Conservation (phyloP, 2,113 vertebrate species). For the Psettodes erumei region DNA sequence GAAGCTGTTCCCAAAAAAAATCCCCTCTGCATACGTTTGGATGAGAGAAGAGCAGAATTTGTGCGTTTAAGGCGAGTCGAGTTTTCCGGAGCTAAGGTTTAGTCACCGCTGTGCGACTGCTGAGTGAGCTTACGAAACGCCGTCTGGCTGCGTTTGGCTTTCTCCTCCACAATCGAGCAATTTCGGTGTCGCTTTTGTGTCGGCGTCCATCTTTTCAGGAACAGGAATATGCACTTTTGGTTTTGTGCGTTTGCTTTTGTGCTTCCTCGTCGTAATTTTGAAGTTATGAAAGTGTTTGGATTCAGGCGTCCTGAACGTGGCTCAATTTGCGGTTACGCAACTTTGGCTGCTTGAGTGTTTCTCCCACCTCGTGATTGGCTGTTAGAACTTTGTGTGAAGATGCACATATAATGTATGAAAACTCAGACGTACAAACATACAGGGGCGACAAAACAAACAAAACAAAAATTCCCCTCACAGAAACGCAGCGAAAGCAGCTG, state of each 20-base stretch:
- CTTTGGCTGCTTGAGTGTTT: neutral
- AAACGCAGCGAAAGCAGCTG: constrained; percentile 46
- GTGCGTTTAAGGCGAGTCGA: too few species aligned
- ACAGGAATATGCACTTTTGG: neutral
- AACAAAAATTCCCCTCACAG: constrained; percentile 12
- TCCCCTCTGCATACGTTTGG: too few species aligned
- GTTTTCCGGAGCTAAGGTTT: too few species aligned
- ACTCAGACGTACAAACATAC: constrained; percentile 44
- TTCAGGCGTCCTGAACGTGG: neutral
- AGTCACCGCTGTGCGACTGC: too few species aligned
- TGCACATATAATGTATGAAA: constrained; percentile 54
- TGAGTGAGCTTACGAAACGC: neutral
- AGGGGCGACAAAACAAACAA: neutral
- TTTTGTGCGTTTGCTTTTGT: neutral
- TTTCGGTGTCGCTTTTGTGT: too few species aligned
- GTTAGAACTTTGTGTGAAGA: constrained; percentile 13
- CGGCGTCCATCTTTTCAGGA: neutral
- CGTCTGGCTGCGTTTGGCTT: neutral
- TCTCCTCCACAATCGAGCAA: neutral
- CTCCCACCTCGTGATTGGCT: neutral
- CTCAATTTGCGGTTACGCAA: neutral
- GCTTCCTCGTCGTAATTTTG: neutral
- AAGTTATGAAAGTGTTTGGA: neutral
- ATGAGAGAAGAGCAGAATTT: too few species aligned
- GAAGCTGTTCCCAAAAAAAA: too few species aligned